These are phyloP conservation scores for Akabosia matsudoensis DNA, from an alignment of 1,140 invertebrate species.

Conservation along the genomic window DNA sequence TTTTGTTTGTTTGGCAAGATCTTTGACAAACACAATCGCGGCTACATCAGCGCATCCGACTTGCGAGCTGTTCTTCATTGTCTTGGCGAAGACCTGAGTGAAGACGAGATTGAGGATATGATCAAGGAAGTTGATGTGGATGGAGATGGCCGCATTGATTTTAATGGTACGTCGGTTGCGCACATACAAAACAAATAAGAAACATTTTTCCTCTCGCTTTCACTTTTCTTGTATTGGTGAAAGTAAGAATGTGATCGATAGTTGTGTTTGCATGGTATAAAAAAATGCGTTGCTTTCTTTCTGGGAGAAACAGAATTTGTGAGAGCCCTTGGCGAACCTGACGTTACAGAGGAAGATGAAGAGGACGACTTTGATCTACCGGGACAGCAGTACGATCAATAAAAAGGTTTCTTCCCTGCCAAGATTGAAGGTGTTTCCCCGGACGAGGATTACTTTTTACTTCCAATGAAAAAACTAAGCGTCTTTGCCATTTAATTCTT, in stretches of 20 bases:
- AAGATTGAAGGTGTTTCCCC: neutral
- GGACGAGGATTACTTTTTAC: neutral
- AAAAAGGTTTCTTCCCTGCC: slow-evolving; percentile 5
- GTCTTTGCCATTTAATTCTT: no score
- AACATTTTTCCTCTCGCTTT: no score
- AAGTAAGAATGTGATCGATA: no score
- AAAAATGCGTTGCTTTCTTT: neutral
- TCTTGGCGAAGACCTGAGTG: slow-evolving; percentile 75
- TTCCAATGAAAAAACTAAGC: neutral
- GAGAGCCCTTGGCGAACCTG: slow-evolving; percentile 75
- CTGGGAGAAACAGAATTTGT: slow-evolving; percentile 67
- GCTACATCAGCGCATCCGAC: slow-evolving; percentile 80
- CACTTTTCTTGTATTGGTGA: slow-evolving; percentile 16
- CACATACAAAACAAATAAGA: slow-evolving; percentile 20
- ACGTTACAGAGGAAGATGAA: slow-evolving; percentile 69
- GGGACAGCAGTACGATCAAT: neutral
- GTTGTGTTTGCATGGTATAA: no score
- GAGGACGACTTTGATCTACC: slow-evolving; percentile 69
- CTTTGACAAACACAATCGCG: slow-evolving; percentile 81
- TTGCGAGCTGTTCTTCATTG: slow-evolving; percentile 77
- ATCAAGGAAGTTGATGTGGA: slow-evolving; percentile 88
- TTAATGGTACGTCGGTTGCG: slow-evolving; percentile 73
- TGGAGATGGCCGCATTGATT: slow-evolving; percentile 82
- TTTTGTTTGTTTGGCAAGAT: slow-evolving; percentile 49
- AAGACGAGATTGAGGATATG: slow-evolving; percentile 89